Percentiles rank a stretch among this genome's conserved stretches.
These are phyloP conservation scores for Endotricha flammealis DNA, from an alignment of 2,888 invertebrate genomes.

Conservation along the genomic window DNA sequence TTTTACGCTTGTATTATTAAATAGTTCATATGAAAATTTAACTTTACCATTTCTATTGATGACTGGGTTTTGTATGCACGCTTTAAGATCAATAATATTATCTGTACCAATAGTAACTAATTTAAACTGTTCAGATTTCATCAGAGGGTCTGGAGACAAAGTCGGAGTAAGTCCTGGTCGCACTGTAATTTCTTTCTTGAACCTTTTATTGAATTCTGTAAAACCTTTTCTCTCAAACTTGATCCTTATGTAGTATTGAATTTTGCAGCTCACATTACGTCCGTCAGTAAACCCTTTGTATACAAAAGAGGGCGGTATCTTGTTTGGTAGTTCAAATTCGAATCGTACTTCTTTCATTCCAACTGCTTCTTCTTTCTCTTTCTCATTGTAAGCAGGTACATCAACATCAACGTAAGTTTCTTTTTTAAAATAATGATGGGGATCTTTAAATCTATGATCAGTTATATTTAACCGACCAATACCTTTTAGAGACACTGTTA, in stretches of 20 bases:
- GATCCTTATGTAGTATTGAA: constrained; percentile 23
- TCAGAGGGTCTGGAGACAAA: constrained; percentile 17
- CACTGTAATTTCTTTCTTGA: constrained; percentile 25
- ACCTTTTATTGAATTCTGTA: constrained; percentile 21
- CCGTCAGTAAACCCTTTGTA: constrained; percentile 3
- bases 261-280: constrained; percentile 18
- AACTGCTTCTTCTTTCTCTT: constrained; percentile 1
- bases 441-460: constrained; percentile 1
- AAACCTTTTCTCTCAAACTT: constrained; percentile 26
- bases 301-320: constrained; percentile 22
- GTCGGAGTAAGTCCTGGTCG: constrained; percentile 20
- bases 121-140: constrained; percentile 15
- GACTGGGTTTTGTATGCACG: constrained; percentile 20
- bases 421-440: constrained; percentile 2
- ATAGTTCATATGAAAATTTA: constrained; percentile 21
- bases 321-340: constrained; percentile 23
- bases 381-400: constrained; percentile 11
- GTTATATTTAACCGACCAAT: constrained; percentile 4
- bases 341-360: constrained; percentile 23
- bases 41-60: constrained; percentile 18
- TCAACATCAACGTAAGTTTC: constrained; percentile 20
- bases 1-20: constrained; percentile 19
- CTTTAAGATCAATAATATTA: constrained; percentile 20
- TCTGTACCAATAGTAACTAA: constrained; percentile 16
- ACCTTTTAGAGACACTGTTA: constrained; percentile 16